Percentiles rank a stretch among this genome's conserved stretches.
Conservation (phyloP, 2,888 invertebrate genomes). For the Zeuzera pyrina region DNA sequence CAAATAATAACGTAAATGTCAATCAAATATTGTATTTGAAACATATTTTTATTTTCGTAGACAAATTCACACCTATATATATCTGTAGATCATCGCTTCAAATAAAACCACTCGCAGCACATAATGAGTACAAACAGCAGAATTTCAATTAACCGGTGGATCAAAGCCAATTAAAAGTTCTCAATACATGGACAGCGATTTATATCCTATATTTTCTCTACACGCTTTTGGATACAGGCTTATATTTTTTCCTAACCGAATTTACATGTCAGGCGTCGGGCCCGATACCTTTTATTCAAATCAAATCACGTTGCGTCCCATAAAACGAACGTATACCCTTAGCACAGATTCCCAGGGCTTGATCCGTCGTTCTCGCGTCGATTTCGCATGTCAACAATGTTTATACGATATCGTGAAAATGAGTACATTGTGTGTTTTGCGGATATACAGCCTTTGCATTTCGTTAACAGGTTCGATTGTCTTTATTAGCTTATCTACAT, state of each 20-base stretch:
- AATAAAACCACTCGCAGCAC: too few species aligned
- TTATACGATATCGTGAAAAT: constrained; percentile 22
- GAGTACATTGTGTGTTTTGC: constrained; percentile 22
- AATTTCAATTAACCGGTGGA: constrained; percentile 11
- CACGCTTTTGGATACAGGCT: neutral
- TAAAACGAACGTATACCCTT: constrained; percentile 19
- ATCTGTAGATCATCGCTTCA: too few species aligned
- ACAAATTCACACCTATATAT: too few species aligned
- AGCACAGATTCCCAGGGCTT: constrained; percentile 15
- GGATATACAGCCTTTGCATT: constrained; percentile 26
- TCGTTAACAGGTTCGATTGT: constrained; percentile 42
- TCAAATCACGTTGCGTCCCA: constrained; percentile 23
- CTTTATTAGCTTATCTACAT: constrained; percentile 17
- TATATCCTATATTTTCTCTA: neutral
- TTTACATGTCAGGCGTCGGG: constrained; percentile 19
- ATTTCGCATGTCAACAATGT: constrained; percentile 28
- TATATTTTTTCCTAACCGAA: constrained; percentile 14
- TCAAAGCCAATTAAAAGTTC: constrained; percentile 12
- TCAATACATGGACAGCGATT: too few species aligned
- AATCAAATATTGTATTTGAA: too few species aligned
- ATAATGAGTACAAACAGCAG: constrained; percentile 5
- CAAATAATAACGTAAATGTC: too few species aligned
- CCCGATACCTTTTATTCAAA: constrained; percentile 26
- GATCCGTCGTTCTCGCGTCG: constrained; percentile 19
- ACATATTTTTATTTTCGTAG: too few species aligned